These are phyloP conservation scores for Nothoprocta perdicaria DNA, from an alignment of 2,113 vertebrate species.

Conservation along the genomic window DNA sequence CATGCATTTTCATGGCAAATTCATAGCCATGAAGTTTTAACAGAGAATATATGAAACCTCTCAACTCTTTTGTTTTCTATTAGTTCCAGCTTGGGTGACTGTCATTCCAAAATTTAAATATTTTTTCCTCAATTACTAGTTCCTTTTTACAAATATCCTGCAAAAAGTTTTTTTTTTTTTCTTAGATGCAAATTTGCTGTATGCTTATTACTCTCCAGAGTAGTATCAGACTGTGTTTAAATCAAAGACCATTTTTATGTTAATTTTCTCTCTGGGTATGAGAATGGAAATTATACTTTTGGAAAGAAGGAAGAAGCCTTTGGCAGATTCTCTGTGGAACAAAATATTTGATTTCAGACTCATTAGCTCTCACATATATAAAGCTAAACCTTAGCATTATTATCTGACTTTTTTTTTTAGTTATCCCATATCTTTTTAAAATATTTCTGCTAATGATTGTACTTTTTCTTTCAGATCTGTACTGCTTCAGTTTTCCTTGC, in stretches of 20 bases:
- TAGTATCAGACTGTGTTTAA: background rate
- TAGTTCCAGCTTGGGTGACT: background rate
- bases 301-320: background rate
- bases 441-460: background rate
- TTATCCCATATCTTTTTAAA: background rate
- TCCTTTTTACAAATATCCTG: background rate
- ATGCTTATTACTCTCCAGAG: constrained; percentile 4
- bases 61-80: background rate
- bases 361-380: background rate
- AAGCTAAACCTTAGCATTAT: background rate
- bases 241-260: constrained; percentile 13
- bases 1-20: background rate
- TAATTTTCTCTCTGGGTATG: background rate
- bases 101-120: background rate
- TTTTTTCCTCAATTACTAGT: background rate
- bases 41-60: background rate
- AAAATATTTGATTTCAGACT: background rate
- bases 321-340: background rate
- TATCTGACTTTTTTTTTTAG: background rate
- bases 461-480: background rate
- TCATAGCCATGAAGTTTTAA: background rate
- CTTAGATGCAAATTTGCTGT: background rate
- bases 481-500: background rate
- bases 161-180: background rate
- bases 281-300: background rate